These are phyloP conservation scores for Villa cingulata DNA, from an alignment of 2,888 invertebrate genomes.

Conservation along the genomic window DNA sequence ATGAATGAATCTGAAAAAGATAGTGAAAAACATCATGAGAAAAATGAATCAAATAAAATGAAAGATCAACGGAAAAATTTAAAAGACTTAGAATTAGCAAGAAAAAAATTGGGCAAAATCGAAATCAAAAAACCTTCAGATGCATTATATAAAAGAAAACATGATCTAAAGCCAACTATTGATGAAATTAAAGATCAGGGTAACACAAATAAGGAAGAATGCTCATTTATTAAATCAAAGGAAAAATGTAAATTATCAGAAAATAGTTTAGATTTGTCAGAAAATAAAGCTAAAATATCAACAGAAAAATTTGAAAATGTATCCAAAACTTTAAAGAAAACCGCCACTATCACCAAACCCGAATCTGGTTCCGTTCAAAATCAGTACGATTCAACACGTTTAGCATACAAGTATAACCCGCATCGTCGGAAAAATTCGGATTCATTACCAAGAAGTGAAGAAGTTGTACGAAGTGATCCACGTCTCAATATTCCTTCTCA, in stretches of 20 bases:
- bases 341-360: no score
- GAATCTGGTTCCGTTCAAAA: constrained; percentile 9
- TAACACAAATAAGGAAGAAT: no score
- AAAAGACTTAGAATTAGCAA: constrained; percentile 17
- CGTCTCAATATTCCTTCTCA: constrained; percentile 7
- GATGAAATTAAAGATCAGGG: no score
- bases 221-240: constrained; percentile 8
- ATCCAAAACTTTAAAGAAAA: neutral
- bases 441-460: neutral
- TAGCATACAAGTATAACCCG: constrained; percentile 38
- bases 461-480: constrained; percentile 12
- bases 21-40: neutral
- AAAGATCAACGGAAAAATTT: neutral
- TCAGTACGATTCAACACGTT: constrained; percentile 17
- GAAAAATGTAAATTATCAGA: neutral
- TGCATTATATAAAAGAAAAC: neutral
- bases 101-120: constrained; percentile 18
- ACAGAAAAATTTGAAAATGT: neutral
- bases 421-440: constrained; percentile 26
- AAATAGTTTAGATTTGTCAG: neutral
- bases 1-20: constrained; percentile 18
- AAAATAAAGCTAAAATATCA: neutral
- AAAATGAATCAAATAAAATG: neutral
- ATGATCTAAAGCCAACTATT: neutral
- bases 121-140: neutral